A percentile compares a stretch with the other conserved stretches of the same genome.
phyloP scores from a whole-genome alignment of 2,888 invertebrate genomes.

The Didymodactylos carnosus region DNA sequence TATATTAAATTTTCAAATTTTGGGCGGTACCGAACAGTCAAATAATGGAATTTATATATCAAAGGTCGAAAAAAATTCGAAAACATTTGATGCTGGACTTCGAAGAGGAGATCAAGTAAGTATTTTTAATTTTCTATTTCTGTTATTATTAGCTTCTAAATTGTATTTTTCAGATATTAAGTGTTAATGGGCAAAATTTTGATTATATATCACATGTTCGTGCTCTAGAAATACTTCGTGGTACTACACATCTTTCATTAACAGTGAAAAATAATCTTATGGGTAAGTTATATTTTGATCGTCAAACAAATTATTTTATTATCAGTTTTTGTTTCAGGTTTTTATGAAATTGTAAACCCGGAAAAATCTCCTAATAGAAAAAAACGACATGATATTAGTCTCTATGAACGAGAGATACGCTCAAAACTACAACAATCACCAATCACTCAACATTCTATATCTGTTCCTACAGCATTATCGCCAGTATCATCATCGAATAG shows the following conservation, averaged over 20 bases:
- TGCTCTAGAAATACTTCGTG: slow-evolving; percentile 73
- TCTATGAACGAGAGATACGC: background rate
- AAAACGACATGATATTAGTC: background rate
- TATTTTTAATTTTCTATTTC: background rate
- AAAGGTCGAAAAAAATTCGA: slow-evolving; percentile 72
- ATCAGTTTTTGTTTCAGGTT: slow-evolving; percentile 26
- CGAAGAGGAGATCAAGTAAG: slow-evolving; percentile 70
- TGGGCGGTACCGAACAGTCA: slow-evolving; percentile 62
- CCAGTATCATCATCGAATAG: background rate
- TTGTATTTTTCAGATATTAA: slow-evolving; percentile 45
- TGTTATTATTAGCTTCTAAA: background rate
- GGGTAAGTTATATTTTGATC: slow-evolving; percentile 25
- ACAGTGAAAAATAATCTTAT: slow-evolving; percentile 88
- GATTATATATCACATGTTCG: slow-evolving; percentile 72
- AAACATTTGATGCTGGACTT: slow-evolving; percentile 80
- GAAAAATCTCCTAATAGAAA: slow-evolving; percentile 12
- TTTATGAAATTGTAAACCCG: slow-evolving; percentile 4
- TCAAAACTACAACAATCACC: background rate
- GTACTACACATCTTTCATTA: slow-evolving; percentile 82
- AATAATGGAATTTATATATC: slow-evolving; percentile 81
- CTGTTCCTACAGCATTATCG: background rate
- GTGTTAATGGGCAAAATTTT: slow-evolving; percentile 90
- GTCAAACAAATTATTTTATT: background rate
- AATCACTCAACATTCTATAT: background rate
- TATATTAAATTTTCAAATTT: slow-evolving; percentile 19